These are phyloP conservation scores for Halichoerus grypus DNA, from an alignment of 2,113 vertebrate species.

Conservation along the genomic window DNA sequence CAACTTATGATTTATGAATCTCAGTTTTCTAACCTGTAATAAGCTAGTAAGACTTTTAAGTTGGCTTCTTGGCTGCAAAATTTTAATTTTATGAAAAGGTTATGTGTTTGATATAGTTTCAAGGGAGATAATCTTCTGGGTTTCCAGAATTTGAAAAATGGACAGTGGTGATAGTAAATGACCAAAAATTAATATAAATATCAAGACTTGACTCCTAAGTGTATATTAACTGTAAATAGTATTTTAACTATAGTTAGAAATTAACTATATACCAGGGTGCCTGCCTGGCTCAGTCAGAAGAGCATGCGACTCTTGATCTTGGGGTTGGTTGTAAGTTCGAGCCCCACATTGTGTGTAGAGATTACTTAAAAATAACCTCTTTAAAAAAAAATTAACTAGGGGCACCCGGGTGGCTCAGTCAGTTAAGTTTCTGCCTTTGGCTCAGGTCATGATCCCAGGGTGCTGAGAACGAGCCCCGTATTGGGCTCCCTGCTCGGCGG, in stretches of 20 bases:
- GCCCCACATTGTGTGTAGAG: neutral
- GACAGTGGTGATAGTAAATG: neutral
- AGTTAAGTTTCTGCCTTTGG: neutral
- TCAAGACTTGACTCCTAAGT: neutral
- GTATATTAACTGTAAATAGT: neutral
- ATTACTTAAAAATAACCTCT: neutral
- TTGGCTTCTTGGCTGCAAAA: neutral
- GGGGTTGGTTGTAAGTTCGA: neutral
- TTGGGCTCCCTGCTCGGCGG: neutral
- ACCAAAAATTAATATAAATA: neutral
- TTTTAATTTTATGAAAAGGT: conserved; percentile 14
- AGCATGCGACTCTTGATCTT: neutral
- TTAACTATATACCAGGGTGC: neutral
- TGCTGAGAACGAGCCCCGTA: neutral
- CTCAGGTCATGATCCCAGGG: neutral
- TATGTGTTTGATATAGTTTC: neutral
- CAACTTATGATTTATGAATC: neutral
- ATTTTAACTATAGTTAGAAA: neutral
- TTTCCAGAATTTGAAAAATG: conserved; percentile 35
- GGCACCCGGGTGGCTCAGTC: neutral
- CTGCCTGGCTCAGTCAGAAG: neutral
- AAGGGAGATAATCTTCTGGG: neutral
- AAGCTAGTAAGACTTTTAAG: neutral
- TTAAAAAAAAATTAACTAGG: neutral
- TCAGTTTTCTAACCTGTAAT: neutral